Base-by-base conservation (phyloP, 2,888 invertebrate genomes). In the Heliconius cydno region DNA sequence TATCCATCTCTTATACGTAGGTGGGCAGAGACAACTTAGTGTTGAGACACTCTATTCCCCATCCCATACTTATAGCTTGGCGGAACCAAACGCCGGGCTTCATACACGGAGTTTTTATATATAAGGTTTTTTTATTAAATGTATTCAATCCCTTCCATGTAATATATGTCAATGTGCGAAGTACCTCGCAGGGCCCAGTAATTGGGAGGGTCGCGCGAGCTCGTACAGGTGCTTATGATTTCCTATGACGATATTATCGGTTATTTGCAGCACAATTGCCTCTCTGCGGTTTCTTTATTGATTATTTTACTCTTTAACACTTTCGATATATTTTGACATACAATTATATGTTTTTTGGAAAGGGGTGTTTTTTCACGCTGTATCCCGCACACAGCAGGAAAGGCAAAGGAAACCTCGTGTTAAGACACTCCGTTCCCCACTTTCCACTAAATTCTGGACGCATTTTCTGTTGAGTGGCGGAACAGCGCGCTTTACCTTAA, bases 141-240 rank as follows among this genome's bases (percentile, higher is more conserved):
- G 34, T 30, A 5, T 22, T 19, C 12, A 7, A 30, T 63, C 46
- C 5, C 57, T 68, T 78, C 74, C 28, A 68, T 30, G 15, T 3
- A 22, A 67, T 41, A n/a, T 65, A 76, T 9, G 13, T 67, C 78
- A 22, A 15, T 6, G 63, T 28, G 65, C 63, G 52, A 67, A 52
- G 66, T 63, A 41, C 68, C 67, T 65, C 60, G 67, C 63, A 81
- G 76, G 79, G 80, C 72, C 70, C 63, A 68, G 79, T 81, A 78
- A 81, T 80, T 80, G 81, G 76, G 78, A 76, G 81, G 81, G 80
- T 81, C 79, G 68, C 76, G 67, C 76, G 67, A 74, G 60, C 67
- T 76, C 75, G 63, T 80, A 76, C 81, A 79, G 79, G 81, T 81
- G 78, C 74, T 81, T 80, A 81, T 80, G 81, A 81, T 81, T 73